A percentile compares a stretch with the other conserved stretches of the same genome.
phyloP scores from a whole-genome alignment of 2,113 vertebrate species.

The Recurvirostra avosetta region DNA sequence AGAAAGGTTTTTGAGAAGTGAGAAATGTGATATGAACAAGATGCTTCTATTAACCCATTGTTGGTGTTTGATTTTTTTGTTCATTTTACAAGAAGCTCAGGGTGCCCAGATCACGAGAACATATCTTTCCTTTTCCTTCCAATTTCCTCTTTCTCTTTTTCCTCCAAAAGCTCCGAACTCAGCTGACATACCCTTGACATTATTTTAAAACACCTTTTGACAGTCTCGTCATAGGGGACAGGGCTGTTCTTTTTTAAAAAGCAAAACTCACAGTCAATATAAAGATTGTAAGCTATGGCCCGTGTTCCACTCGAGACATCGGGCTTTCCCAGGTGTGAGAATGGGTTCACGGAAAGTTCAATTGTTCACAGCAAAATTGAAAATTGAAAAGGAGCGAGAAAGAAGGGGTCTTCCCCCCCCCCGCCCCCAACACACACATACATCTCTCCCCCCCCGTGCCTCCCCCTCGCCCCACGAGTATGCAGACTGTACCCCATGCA shows the following conservation, averaged over 20 bases:
- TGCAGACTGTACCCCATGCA: conserved; percentile 2
- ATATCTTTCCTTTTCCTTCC: not conserved
- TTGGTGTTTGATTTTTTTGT: not conserved
- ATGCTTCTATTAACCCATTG: conserved; percentile 22
- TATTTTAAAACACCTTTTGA: not conserved
- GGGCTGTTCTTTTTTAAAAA: not conserved
- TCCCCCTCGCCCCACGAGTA: not conserved
- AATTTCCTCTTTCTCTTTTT: not conserved
- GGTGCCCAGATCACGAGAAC: not conserved
- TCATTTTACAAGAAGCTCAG: not conserved
- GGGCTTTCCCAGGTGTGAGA: not conserved
- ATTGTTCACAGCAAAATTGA: not conserved
- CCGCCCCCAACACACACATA: not conserved
- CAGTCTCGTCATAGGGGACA: not conserved
- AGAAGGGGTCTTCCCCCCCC: not conserved
- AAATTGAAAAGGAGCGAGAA: not conserved
- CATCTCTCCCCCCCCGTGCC: not conserved
- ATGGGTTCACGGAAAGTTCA: conserved; percentile 46
- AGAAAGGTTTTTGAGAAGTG: not conserved
- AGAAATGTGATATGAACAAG: not conserved
- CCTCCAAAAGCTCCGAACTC: not conserved
- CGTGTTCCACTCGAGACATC: not conserved
- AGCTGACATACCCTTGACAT: not conserved
- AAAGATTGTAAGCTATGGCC: not conserved
- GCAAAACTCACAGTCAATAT: not conserved